phyloP scores from a whole-genome alignment of 2,113 vertebrate genomes.

The Dendrocopos noguchii region DNA sequence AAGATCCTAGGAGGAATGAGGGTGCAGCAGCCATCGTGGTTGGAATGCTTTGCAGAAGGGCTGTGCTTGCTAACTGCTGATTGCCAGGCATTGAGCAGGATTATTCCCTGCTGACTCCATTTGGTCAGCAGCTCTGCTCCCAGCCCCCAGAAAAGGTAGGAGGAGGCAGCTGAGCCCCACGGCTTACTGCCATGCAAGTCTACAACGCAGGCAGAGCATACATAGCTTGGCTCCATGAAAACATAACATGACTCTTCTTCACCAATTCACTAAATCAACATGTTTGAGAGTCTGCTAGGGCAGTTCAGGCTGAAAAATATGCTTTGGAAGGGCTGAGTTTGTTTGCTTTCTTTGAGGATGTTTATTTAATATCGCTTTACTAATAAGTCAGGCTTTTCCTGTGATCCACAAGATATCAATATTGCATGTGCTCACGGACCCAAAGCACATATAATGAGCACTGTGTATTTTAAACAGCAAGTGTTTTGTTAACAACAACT shows the following conservation, averaged over 20 bases:
- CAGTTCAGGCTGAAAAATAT: background rate
- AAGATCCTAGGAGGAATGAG: background rate
- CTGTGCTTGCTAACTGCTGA: background rate
- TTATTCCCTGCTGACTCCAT: background rate
- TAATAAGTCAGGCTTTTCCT: background rate
- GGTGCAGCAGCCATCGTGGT: background rate
- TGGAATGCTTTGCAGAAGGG: background rate
- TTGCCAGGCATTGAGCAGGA: background rate
- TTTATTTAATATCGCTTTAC: constrained; percentile 8
- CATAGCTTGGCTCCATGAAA: fast-evolving
- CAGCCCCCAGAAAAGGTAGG: background rate
- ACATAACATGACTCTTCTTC: background rate
- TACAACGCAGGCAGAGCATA: background rate
- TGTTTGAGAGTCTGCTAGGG: background rate
- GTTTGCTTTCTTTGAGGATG: background rate
- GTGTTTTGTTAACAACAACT: background rate
- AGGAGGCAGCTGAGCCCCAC: background rate
- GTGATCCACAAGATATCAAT: background rate
- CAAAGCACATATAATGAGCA: background rate
- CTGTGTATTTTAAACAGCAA: background rate
- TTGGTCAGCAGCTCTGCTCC: background rate
- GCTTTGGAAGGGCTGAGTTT: background rate
- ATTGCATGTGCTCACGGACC: background rate
- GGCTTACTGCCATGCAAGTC: fast-evolving
- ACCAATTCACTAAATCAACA: background rate